Evolutionary conservation across 2,113 vertebrate species (phyloP).

Genomic region (Gila orcuttii): DNA sequence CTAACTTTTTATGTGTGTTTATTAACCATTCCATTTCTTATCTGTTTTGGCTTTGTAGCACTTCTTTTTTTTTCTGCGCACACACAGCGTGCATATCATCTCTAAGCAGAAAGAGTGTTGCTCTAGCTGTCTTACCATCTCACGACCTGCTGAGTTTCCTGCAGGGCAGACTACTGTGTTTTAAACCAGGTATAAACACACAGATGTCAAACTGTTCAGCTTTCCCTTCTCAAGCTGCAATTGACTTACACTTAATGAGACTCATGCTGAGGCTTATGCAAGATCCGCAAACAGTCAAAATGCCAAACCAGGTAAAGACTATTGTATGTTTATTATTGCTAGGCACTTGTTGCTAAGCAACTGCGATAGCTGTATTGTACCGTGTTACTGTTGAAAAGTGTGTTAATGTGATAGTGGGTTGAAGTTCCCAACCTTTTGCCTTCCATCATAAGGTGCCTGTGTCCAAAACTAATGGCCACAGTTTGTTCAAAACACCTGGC

Average conservation of each 20-base stretch:
- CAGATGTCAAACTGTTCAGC: conserved; percentile 23
- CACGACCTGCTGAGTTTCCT: conserved; percentile 47
- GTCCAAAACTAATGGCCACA: background rate
- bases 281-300: conserved; percentile 36
- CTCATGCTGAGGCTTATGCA: conserved; percentile 15
- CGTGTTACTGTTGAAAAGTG: background rate
- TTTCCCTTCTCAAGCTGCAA: conserved; percentile 38
- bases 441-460: background rate
- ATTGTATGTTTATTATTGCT: conserved; percentile 36
- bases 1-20: background rate
- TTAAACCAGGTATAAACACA: conserved; percentile 44
- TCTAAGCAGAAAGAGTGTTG: conserved; percentile 1
- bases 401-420: background rate
- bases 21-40: background rate
- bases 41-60: background rate
- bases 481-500: conserved; percentile 6
- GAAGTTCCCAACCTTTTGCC: background rate
- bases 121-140: conserved; percentile 32
- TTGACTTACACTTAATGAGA: conserved; percentile 49
- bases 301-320: conserved; percentile 45
- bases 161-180: conserved; percentile 41
- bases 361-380: conserved; percentile 1
- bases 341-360: conserved; percentile 52
- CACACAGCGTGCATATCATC: conserved; percentile 2
- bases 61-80: background rate